Conservation (phyloP, 1,140 invertebrate genomes). For the Drosophila lacertosa region DNA sequence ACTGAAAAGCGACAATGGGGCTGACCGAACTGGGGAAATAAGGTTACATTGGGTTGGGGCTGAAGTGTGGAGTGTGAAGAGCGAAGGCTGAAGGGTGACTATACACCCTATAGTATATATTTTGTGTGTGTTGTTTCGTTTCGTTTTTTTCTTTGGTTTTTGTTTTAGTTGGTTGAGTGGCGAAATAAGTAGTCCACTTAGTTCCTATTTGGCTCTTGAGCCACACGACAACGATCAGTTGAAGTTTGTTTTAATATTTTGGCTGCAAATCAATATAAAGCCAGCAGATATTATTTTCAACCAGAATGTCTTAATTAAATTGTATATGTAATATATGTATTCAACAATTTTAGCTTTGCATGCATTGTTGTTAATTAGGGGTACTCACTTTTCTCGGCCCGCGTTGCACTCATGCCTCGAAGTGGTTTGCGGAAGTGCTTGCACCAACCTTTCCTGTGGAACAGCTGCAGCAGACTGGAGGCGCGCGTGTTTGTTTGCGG, state of each 20-base stretch:
- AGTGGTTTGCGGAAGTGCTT: conserved; percentile 85
- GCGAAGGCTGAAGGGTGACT: neutral
- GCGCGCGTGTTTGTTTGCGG: conserved; percentile 62
- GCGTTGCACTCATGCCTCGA: conserved; percentile 88
- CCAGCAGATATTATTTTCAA: neutral
- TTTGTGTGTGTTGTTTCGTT: neutral
- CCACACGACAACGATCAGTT: neutral
- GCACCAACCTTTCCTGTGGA: conserved; percentile 85
- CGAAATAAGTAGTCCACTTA: conserved; percentile 14
- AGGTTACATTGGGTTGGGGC: conserved; percentile 14
- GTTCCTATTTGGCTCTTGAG: neutral
- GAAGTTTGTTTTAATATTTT: conserved; percentile 13
- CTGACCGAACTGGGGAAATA: conserved; percentile 14
- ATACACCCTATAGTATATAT: neutral
- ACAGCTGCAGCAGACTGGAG: conserved; percentile 84
- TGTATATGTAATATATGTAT: too few species aligned
- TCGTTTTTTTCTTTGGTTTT: neutral
- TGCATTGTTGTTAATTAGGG: neutral
- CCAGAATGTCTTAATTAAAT: too few species aligned
- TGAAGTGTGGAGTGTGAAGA: too few species aligned
- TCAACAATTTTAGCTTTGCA: too few species aligned
- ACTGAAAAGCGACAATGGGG: neutral
- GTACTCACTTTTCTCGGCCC: conserved; percentile 89
- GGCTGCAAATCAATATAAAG: conserved; percentile 8
- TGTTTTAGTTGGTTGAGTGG: conserved; percentile 11